Conservation (phyloP, 2,113 vertebrate species). For the Oryzias woworae region DNA sequence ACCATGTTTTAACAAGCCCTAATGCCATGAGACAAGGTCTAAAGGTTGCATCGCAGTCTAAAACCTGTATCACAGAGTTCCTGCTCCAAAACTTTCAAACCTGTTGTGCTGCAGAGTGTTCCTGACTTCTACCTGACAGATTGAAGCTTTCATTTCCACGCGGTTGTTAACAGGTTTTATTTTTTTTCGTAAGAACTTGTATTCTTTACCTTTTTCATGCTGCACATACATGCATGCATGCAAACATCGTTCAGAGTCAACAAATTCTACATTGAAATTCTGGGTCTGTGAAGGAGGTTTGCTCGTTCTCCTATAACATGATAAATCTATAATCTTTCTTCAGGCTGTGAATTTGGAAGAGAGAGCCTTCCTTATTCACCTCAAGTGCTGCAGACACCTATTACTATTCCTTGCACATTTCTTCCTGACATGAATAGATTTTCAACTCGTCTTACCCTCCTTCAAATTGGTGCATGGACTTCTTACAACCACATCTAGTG, state of each 20-base stretch:
- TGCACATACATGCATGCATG: slow-evolving; percentile 13
- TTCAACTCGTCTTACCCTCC: slow-evolving; percentile 57
- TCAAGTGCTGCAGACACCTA: slow-evolving; percentile 52
- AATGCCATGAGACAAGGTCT: neutral
- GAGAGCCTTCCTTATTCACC: slow-evolving; percentile 64
- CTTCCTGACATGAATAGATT: slow-evolving; percentile 68
- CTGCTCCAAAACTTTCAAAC: slow-evolving; percentile 20
- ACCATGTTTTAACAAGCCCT: slow-evolving; percentile 1
- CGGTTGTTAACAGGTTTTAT: neutral
- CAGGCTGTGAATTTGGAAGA: slow-evolving; percentile 68
- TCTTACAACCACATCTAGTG: slow-evolving; percentile 31
- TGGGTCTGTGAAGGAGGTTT: slow-evolving; percentile 49
- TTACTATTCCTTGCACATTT: slow-evolving; percentile 68
- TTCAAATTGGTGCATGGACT: slow-evolving; percentile 54
- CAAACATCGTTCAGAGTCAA: slow-evolving; percentile 47
- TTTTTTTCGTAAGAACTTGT: neutral
- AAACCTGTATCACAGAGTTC: slow-evolving; percentile 8
- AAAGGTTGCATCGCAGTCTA: slow-evolving; percentile 11
- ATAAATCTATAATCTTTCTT: slow-evolving; percentile 77
- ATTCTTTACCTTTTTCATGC: neutral
- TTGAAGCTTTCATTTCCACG: neutral
- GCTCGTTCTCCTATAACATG: slow-evolving; percentile 67
- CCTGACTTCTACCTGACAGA: slow-evolving; percentile 5
- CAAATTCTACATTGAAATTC: slow-evolving; percentile 65
- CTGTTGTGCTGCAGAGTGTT: slow-evolving; percentile 18